phyloP scores from a whole-genome alignment of 2,113 vertebrate genomes.

The Urocynchramus pylzowi region DNA sequence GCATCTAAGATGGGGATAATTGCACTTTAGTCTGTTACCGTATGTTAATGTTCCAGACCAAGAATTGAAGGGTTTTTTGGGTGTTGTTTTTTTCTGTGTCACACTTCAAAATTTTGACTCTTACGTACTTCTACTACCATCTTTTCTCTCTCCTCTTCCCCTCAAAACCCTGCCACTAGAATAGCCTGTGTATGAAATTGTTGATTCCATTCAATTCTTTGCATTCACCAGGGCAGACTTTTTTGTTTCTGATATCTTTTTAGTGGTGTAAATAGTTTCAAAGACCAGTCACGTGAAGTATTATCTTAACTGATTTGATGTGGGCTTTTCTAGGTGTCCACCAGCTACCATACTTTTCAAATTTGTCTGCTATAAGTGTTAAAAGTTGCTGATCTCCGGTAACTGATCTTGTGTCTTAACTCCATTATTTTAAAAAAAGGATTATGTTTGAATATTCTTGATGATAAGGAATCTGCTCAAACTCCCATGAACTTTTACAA shows the following conservation, averaged over 20 bases:
- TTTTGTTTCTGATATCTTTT: neutral
- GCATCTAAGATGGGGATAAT: neutral
- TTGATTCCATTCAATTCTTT: neutral
- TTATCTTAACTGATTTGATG: neutral
- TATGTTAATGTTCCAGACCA: neutral
- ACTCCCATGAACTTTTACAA: slow-evolving; percentile 35
- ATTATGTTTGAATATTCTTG: neutral
- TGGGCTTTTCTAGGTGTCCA: neutral
- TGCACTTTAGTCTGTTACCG: neutral
- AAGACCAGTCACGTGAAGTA: neutral
- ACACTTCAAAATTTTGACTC: neutral
- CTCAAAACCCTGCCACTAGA: neutral
- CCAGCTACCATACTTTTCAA: neutral
- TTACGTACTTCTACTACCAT: neutral
- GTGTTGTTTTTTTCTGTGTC: neutral
- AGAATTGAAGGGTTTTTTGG: neutral
- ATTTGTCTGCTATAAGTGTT: neutral
- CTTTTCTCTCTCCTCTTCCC: neutral
- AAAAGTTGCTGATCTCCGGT: slow-evolving; percentile 23
- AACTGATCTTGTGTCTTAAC: slow-evolving; percentile 27
- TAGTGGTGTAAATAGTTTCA: neutral
- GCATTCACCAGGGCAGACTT: neutral
- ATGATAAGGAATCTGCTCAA: slow-evolving; percentile 27
- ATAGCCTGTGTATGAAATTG: neutral
- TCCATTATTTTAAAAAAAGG: neutral